Evolutionary conservation across 1,140 invertebrate species (phyloP).

Genomic region (Saccostrea echinata): DNA sequence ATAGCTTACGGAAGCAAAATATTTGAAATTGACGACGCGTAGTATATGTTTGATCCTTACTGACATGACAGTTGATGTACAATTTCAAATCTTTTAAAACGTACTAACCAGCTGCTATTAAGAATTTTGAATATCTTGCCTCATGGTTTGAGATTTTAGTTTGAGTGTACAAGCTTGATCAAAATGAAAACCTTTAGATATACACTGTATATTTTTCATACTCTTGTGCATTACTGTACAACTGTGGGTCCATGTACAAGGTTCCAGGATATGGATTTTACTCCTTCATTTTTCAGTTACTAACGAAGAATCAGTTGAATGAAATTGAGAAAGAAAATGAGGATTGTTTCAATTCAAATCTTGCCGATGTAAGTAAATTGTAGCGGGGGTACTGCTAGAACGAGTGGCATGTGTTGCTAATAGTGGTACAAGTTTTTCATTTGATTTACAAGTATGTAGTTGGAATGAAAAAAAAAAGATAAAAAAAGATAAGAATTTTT

Average conservation of each 20-base stretch:
- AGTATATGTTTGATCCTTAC: not conserved
- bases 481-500: too few relatives aligned
- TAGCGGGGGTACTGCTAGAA: not conserved
- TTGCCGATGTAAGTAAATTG: slow-evolving; percentile 39
- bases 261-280: not conserved
- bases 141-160: not conserved
- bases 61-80: not conserved
- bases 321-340: slow-evolving; percentile 53
- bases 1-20: not conserved
- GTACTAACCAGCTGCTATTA: not conserved
- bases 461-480: not conserved
- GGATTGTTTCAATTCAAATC: slow-evolving; percentile 48
- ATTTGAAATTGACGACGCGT: too few relatives aligned
- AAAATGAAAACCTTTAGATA: not conserved
- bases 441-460: not conserved
- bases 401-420: not conserved
- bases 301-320: slow-evolving; percentile 58
- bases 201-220: too few relatives aligned
- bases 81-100: not conserved
- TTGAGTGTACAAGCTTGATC: not conserved
- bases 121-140: not conserved
- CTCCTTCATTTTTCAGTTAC: slow-evolving; percentile 55
- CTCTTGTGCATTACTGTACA: not conserved
- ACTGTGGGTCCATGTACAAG: not conserved
- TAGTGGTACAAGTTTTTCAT: not conserved